Evolutionary conservation across 2,888 invertebrate genomes (phyloP), one percentile per base, ranked within the genome.

Genomic region (Drosophila acutilabella): DNA sequence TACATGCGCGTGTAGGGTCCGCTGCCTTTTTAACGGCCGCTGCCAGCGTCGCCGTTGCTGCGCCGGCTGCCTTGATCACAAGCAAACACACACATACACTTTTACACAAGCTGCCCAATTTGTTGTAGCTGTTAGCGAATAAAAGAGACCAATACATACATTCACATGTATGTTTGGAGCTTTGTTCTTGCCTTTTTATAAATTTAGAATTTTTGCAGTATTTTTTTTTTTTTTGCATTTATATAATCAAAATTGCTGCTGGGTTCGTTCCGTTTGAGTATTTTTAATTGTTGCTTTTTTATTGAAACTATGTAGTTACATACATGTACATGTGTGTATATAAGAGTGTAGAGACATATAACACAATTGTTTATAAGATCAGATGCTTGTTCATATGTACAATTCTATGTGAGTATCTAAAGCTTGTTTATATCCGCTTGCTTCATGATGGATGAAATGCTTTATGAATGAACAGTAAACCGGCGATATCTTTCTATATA

Each of bases 1-100:
- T 85, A 89, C 85, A 85, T 88, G 85, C 89, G 88, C 83, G 78
- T 81, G 79, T 75, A 80, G 80, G 88, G 87, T 87, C 87, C 64
- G 81, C 81, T 81, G 88, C 75, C 84, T 87, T 83, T 88, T 83
- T 83, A 87, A 87, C 89, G 67, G 83, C 62, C 81, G 72, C 52
- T 64, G 83, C 60, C 57, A 30, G 52, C 82, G 53, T 69, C 80
- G 67, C 80, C 50, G 76, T 40, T 23, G 45, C 79, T 59, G 76
- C 76, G 76, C 26, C 62, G 76, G 66, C 66, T 80, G 83, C 81
- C 81, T 79, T 83, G 85, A 89, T 87, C 80, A 68, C 56, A 67
- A 59, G 73, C 77, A 58, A 47, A 67, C 58, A 64, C 58, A 64
- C 58, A 60, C 42, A 56, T 47, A 47, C 48, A 69, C 47, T 59